Percentiles rank a stretch among this genome's conserved stretches.
These are phyloP conservation scores for Dreissena polymorpha DNA, from an alignment of 1,140 invertebrate genomes.

Conservation along the genomic window DNA sequence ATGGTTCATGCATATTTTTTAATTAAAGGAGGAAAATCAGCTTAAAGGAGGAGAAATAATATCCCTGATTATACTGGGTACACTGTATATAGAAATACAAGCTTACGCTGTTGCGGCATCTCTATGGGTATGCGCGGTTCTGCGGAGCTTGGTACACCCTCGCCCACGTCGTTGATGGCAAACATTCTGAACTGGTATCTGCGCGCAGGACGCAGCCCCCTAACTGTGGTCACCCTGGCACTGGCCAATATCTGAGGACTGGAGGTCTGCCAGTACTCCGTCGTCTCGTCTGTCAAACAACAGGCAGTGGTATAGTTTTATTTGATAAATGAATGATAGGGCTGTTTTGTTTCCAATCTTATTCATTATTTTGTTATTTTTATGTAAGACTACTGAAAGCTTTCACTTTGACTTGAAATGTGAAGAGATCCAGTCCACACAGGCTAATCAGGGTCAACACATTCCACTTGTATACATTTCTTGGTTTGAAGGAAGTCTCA, in stretches of 20 bases:
- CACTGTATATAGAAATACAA: background rate
- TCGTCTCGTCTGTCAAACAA: background rate
- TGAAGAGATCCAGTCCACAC: too few species aligned
- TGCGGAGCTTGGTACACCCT: slow-evolving; percentile 93
- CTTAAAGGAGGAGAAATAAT: too few species aligned
- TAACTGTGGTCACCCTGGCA: slow-evolving; percentile 83
- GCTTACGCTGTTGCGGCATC: slow-evolving; percentile 95
- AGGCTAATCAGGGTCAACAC: too few species aligned
- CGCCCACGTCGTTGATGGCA: slow-evolving; percentile 94
- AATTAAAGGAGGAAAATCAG: too few species aligned
- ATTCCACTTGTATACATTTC: too few species aligned
- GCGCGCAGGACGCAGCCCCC: slow-evolving; percentile 94
- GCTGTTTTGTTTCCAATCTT: too few species aligned
- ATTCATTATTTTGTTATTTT: too few species aligned
- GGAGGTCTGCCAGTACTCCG: slow-evolving; percentile 89
- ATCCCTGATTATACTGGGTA: too few species aligned
- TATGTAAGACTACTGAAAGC: too few species aligned
- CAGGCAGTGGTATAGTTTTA: background rate
- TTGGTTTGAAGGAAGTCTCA: too few species aligned
- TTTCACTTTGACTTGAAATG: too few species aligned
- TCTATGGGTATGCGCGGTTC: slow-evolving; percentile 88
- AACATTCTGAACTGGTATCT: slow-evolving; percentile 97
- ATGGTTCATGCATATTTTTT: too few species aligned
- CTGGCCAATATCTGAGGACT: slow-evolving; percentile 91
- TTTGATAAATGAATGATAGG: background rate